Evolutionary conservation across 1,140 invertebrate genomes (phyloP).

Genomic region (Aphelenchoides avenae): DNA sequence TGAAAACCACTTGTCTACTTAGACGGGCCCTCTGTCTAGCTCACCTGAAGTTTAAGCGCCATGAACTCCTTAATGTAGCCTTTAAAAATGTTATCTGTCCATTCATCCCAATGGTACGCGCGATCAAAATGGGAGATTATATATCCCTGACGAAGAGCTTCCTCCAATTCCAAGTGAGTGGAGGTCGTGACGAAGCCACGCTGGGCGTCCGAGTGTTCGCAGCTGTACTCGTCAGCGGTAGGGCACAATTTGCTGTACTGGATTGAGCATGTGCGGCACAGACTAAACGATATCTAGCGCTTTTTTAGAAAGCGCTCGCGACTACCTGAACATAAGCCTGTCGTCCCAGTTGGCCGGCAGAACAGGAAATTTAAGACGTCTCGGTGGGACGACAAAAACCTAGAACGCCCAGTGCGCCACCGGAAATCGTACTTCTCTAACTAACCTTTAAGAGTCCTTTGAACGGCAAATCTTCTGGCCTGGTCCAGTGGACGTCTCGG

Average conservation of each 20-base stretch:
- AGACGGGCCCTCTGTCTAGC: too few species aligned
- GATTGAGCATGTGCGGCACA: not conserved
- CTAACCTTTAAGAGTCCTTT: slow-evolving; percentile 9
- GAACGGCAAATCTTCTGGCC: not conserved
- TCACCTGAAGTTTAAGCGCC: slow-evolving; percentile 7
- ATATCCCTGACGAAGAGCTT: slow-evolving; percentile 5
- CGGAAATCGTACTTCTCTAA: too few species aligned
- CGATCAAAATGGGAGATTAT: slow-evolving; percentile 1
- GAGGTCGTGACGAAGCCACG: slow-evolving; percentile 4
- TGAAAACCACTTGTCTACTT: too few species aligned
- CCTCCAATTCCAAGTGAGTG: slow-evolving; percentile 3
- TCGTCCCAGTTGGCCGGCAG: slow-evolving; percentile 4
- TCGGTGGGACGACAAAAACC: slow-evolving; percentile 3
- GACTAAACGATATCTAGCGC: too few species aligned
- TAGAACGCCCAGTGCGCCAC: too few species aligned
- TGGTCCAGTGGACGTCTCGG: slow-evolving; percentile 1
- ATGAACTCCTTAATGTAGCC: slow-evolving; percentile 3
- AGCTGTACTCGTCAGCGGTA: not conserved
- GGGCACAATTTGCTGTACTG: not conserved
- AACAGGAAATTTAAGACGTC: not conserved
- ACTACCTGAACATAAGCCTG: not conserved
- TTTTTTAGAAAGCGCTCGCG: too few species aligned
- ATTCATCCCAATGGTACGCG: not conserved
- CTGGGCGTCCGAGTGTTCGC: not conserved
- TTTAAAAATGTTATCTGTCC: slow-evolving; percentile 1